Evolutionary conservation across 2,113 vertebrate genomes (phyloP), one percentile per base, ranked within the genome.

Genomic region (Pionites leucogaster): DNA sequence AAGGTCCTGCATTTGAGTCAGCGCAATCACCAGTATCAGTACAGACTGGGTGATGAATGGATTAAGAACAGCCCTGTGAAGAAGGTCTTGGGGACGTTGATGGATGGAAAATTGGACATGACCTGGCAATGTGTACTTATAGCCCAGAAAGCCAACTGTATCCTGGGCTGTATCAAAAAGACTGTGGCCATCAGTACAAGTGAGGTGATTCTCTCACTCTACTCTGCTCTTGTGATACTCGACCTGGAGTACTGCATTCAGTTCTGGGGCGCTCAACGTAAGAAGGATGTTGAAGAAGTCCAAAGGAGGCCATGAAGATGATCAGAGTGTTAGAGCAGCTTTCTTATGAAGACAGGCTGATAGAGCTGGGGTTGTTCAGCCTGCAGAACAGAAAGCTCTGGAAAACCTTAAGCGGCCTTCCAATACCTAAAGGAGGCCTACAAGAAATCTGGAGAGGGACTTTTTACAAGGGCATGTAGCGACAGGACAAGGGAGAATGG

Each of bases 131-230:
- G 33, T 68, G 39, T 0, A 0, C 9, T 67, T 7, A 28, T 19
- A 80, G 47, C 37, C 65, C 33, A 63, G 33, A 57, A 88, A 42
- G n/a, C 5, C 28, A 72, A 6, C 7, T 0, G 0, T 42, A 29
- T 16, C 23, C 12, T 50, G 22, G 20, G 29, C 18, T 79, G 46
- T 28, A 53, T n/a, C 22, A 20, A 49, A 79, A 79, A 28, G 23
- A 75, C 3, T 0, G 0, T 35, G 20, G 7, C n/a, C 47, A 69
- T 7, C 13, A 84, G 63, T 7, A 7, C 3, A 0, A 33, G 22
- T 23, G 33, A 80, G 24, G 31, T 24, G 41, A 46, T 81, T 85
- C 17, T 59, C 1, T 5, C 23, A 8, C 10, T 68, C 28, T 50
- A 2, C 2, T 37, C 25, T 1, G 2, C 17, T 75, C 12, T 31